Evolutionary conservation across 1,140 invertebrate species (phyloP).

Genomic region (Brachystomella parvula): DNA sequence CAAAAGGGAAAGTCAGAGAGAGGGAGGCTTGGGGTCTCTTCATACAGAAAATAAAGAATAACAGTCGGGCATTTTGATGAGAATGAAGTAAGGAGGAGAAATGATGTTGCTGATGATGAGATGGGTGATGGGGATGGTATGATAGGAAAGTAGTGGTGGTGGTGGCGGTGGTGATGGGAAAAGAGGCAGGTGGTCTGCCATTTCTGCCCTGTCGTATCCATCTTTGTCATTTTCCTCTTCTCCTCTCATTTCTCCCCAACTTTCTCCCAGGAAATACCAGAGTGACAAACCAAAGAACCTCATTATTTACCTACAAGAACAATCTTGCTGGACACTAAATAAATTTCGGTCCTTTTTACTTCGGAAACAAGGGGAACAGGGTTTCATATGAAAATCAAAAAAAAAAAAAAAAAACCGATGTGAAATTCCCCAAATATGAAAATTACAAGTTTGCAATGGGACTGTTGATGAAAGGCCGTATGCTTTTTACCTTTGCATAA

Average conservation of each 20-base stretch:
- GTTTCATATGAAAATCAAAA: not conserved
- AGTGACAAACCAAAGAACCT: not conserved
- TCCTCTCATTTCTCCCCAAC: not conserved
- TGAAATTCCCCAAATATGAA: too few relatives aligned
- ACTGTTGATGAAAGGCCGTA: too few relatives aligned
- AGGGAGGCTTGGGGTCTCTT: not conserved
- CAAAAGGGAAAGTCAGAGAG: conserved; percentile 4
- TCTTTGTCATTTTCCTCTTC: conserved; percentile 25
- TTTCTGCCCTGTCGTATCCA: conserved; percentile 7
- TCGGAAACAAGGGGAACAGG: not conserved
- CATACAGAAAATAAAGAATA: too few relatives aligned
- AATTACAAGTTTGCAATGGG: too few relatives aligned
- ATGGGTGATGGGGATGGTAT: conserved; percentile 19
- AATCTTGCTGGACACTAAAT: too few relatives aligned
- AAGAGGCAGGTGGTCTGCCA: conserved; percentile 19
- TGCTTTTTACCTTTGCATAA: too few relatives aligned
- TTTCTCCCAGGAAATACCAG: not conserved
- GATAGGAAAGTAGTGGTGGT: not conserved
- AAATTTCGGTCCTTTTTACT: not conserved
- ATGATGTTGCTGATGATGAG: conserved; percentile 4
- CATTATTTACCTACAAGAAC: not conserved
- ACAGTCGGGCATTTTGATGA: too few relatives aligned
- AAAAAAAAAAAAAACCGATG: not conserved
- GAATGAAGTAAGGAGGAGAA: not conserved
- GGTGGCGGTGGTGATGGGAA: conserved; percentile 13